Base-by-base conservation (phyloP, 30 jellyfish, hydroid and myxozoan genomes). In the Chrysaora quinquecirrha region DNA sequence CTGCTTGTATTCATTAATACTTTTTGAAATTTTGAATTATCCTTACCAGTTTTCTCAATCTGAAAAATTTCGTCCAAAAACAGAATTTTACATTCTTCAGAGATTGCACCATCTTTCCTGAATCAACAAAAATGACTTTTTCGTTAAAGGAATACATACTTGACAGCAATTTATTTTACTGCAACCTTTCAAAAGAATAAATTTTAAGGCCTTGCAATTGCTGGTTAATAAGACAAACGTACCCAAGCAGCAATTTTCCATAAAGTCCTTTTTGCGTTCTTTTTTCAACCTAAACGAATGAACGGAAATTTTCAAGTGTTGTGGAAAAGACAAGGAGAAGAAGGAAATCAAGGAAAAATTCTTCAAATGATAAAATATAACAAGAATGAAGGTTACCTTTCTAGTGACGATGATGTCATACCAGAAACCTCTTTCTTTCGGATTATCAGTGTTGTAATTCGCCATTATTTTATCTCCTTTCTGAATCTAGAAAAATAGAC, bases 381-480 rank as follows among this genome's bases (percentile, higher is more conserved):
- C n/a, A n/a, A n/a, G n/a, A n/a, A n/a, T n/a, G n/a, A n/a, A n/a
- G n/a, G n/a, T 58, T 19, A 83, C 98, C 96, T 92, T 92, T 75
- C 96, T 74, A 38, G 97, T 86, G 35, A 92, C 94, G 27, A 74
- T 48, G 43, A 86, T 87, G 63, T 92, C 98, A 80, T 86, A 92
- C 98, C 98, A 92, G 76, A 86, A 86, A 24, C 98, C 98, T 68
- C 98, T 64, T 31, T 92, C 98, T 46, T 80, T 87, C 23, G 95
- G 96, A 20, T 82, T 95, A 38, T 92, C 98, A 16, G 89, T 73
- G 54, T 92, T 92, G 71, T 92, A 86, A 61, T 92, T 92, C 1
- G 93, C 98, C 98, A 92, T 92, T n/a, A 92, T 95, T 33, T 58
- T 80, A 46, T 73, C 80, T 24, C 98, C 98, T 18, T 22, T 64